Conservation (phyloP, 2,113 vertebrate species). For the Malaclemys terrapin region DNA sequence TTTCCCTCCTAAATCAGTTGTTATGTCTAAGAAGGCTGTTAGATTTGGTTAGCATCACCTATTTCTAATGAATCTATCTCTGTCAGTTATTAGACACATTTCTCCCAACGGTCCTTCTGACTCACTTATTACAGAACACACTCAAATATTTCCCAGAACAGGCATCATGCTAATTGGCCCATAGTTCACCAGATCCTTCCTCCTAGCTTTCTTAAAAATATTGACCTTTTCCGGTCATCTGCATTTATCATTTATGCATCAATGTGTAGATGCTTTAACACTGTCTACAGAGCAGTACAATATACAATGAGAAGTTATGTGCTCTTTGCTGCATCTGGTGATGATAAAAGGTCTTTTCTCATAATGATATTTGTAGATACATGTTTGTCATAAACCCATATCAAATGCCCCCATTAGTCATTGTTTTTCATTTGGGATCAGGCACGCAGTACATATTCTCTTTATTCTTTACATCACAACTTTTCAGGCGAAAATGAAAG, state of each 20-base stretch:
- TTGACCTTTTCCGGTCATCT: neutral
- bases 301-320: neutral
- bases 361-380: neutral
- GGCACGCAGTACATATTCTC: neutral
- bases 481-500: neutral
- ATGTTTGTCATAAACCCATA: neutral
- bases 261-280: slow-evolving; percentile 32
- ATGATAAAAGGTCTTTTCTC: neutral
- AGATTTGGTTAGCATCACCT: neutral
- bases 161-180: neutral
- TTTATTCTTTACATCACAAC: neutral
- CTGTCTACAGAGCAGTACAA: neutral
- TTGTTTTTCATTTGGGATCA: neutral
- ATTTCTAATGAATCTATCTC: neutral
- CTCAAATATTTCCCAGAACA: neutral
- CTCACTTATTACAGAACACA: neutral
- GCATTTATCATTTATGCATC: neutral
- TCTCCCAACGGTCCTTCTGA: slow-evolving; percentile 24
- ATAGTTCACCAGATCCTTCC: neutral
- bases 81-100: neutral
- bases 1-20: neutral
- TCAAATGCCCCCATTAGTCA: neutral
- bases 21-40: neutral
- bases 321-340: neutral
- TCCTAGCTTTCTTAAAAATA: neutral